Evolutionary conservation across 2,113 vertebrate species (phyloP).

Genomic region (Rhodinocichla rosea): DNA sequence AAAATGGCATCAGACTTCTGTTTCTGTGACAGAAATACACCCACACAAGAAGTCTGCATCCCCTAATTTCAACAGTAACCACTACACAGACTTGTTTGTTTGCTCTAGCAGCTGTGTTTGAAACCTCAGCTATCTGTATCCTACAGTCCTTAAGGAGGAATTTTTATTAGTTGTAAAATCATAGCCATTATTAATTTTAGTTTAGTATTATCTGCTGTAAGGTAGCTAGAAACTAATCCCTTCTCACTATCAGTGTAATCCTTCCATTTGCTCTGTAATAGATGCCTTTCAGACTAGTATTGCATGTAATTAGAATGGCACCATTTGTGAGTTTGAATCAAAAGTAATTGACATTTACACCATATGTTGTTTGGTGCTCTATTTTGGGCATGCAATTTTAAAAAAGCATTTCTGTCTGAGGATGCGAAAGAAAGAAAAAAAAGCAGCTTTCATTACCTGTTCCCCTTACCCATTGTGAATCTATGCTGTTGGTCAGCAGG

Average conservation of each 20-base stretch:
- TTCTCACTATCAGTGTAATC: not conserved
- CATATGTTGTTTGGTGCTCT: not conserved
- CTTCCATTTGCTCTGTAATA: not conserved
- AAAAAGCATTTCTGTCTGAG: not conserved
- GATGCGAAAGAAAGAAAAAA: not conserved
- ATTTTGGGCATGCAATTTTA: not conserved
- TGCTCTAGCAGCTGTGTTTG: not conserved
- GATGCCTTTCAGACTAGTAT: not conserved
- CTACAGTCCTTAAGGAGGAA: not conserved
- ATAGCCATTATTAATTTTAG: not conserved
- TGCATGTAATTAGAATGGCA: not conserved
- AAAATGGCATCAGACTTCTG: not conserved
- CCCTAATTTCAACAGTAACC: not conserved
- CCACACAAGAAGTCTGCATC: not conserved
- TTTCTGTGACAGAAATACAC: not conserved
- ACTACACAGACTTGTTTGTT: not conserved
- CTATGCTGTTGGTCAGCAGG: not conserved
- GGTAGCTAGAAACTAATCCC: not conserved
- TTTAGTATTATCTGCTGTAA: not conserved
- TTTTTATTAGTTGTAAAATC: not conserved
- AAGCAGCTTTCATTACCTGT: not conserved
- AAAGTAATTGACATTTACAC: not conserved
- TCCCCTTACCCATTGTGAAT: not conserved
- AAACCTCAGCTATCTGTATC: not conserved
- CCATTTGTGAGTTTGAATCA: not conserved